A percentile compares a stretch with the other conserved stretches of the same genome.
Conservation (phyloP, 2,797 vertebrate species). For the Apodemus agrarius region DNA sequence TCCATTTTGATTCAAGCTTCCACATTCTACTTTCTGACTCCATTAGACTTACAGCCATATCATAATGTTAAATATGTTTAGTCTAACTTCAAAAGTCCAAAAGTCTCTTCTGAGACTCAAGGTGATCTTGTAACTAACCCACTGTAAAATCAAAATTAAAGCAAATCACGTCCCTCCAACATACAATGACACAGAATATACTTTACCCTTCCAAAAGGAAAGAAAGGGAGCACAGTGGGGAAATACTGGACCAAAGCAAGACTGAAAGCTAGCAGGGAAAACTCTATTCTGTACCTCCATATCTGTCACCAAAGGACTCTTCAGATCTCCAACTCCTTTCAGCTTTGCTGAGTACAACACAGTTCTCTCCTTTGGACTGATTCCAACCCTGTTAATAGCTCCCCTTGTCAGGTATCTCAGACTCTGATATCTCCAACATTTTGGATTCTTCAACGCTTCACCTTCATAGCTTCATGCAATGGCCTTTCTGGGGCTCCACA, state of each 20-base stretch:
- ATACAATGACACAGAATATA: not conserved
- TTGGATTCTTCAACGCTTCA: not conserved
- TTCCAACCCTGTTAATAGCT: not conserved
- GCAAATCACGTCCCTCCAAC: not conserved
- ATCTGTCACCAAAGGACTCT: not conserved
- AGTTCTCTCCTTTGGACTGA: not conserved
- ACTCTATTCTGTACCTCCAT: not conserved
- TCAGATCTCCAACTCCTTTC: not conserved
- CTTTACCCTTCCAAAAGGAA: not conserved
- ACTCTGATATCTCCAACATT: not conserved
- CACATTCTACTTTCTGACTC: not conserved
- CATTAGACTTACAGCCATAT: not conserved
- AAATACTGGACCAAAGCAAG: not conserved
- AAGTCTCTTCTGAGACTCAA: not conserved
- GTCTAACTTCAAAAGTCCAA: not conserved
- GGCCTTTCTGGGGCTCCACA: not conserved
- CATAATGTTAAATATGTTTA: not conserved
- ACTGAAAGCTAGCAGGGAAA: not conserved
- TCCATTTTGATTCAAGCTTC: not conserved
- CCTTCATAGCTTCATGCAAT: not conserved
- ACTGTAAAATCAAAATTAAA: not conserved
- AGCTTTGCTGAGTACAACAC: not conserved
- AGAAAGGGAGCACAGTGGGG: not conserved
- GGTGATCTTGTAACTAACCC: not conserved
- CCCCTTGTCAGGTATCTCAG: not conserved